These are phyloP conservation scores for Oscheius sp. DNA, from an alignment of 2,888 invertebrate species.

Conservation along the genomic window DNA sequence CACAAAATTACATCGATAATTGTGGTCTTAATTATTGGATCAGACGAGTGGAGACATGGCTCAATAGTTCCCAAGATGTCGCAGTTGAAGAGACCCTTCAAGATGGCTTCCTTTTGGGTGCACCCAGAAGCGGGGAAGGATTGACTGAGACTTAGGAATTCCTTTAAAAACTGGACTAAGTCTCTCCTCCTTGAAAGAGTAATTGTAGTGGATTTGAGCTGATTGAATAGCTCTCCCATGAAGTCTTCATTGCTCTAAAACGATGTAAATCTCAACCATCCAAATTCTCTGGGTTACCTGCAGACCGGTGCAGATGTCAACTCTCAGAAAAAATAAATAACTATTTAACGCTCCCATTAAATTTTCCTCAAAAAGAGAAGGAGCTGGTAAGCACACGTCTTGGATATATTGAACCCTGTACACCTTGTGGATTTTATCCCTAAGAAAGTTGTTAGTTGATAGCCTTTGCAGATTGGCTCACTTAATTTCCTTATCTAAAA, in stretches of 20 bases:
- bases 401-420: constrained; percentile 97
- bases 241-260: constrained; percentile 93
- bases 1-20: constrained; percentile 81
- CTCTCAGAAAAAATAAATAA: constrained; percentile 99
- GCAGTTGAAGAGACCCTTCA: constrained; percentile 77
- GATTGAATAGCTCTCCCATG: constrained; percentile 89
- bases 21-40: constrained; percentile 91
- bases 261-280: not conserved
- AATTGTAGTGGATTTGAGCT: constrained; percentile 88
- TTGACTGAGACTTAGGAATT: constrained; percentile 98
- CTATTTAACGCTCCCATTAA: constrained; percentile 95
- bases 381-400: constrained; percentile 97
- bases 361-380: constrained; percentile 98
- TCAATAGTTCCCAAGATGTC: constrained; percentile 67
- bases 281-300: constrained; percentile 72
- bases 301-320: constrained; percentile 96
- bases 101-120: constrained; percentile 96
- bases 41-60: constrained; percentile 75
- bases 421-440: constrained; percentile 97
- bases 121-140: constrained; percentile 95
- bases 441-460: constrained; percentile 14
- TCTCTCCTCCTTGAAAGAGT: constrained; percentile 86
- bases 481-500: constrained; percentile 89
- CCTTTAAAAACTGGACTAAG: constrained; percentile 94
- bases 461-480: constrained; percentile 19